Evolutionary conservation across 2,888 invertebrate species (phyloP).

Genomic region (Altica lythri): DNA sequence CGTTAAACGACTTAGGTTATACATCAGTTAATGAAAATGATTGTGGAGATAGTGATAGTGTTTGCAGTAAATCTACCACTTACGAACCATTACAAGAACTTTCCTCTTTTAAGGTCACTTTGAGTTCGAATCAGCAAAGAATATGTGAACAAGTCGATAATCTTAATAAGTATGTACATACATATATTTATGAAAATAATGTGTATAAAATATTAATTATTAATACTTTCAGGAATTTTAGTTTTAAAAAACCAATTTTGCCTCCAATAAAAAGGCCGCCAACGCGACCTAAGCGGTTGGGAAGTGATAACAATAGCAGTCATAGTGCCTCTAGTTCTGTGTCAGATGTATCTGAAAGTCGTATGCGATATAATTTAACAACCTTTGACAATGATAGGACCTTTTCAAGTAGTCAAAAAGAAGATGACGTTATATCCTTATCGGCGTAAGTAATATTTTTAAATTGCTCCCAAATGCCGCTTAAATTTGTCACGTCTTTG

Average conservation of each 20-base stretch:
- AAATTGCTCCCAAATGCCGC: too few relatives aligned
- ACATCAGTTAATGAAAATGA: background rate
- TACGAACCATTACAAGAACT: background rate
- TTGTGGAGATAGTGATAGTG: background rate
- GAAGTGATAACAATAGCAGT: background rate
- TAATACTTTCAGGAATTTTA: background rate
- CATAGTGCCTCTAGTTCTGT: background rate
- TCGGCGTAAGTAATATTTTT: slow-evolving; percentile 28
- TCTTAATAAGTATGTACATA: background rate
- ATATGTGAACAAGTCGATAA: slow-evolving; percentile 1
- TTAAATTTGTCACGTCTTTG: too few relatives aligned
- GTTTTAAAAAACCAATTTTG: slow-evolving; percentile 23
- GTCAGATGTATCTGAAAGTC: background rate
- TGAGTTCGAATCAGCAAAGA: background rate
- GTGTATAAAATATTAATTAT: background rate
- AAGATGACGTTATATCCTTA: slow-evolving; percentile 29
- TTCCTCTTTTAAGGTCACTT: slow-evolving; percentile 5
- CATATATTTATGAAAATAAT: background rate
- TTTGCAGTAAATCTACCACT: too few relatives aligned
- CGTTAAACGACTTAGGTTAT: slow-evolving; percentile 21
- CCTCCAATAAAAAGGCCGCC: slow-evolving; percentile 29
- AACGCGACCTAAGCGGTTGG: slow-evolving; percentile 13
- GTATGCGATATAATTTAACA: background rate
- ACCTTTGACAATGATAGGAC: too few relatives aligned
- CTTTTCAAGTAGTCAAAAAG: background rate